Conservation (phyloP, 2,113 vertebrate genomes). For the Neolamprologus cancellatus region DNA sequence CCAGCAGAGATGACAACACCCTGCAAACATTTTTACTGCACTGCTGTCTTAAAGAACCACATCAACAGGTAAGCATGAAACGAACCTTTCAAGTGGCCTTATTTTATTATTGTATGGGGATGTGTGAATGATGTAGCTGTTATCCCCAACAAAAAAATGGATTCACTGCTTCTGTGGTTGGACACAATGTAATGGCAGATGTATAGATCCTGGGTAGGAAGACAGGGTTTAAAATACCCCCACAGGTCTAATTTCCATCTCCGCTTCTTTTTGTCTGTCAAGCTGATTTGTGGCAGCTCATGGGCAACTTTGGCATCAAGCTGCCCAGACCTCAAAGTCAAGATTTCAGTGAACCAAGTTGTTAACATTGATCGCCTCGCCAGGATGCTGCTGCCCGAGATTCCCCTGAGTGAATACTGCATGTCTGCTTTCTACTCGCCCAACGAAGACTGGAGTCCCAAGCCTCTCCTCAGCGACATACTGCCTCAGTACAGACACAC, state of each 20-base stretch:
- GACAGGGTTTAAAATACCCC: neutral
- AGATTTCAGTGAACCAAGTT: neutral
- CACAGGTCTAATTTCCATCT: neutral
- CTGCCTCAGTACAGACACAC: conserved; percentile 1
- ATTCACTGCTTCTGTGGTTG: neutral
- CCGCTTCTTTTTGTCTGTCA: neutral
- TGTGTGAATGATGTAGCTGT: neutral
- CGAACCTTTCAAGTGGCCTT: neutral
- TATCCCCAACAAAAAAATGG: neutral
- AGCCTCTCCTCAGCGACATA: neutral
- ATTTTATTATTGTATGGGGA: neutral
- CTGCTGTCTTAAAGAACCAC: neutral
- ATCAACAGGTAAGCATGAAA: neutral
- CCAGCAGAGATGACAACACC: neutral
- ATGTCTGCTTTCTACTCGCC: conserved; percentile 10
- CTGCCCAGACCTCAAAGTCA: neutral
- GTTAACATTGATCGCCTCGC: neutral
- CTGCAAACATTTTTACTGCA: neutral
- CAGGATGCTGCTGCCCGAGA: conserved; percentile 5
- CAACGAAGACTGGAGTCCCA: neutral
- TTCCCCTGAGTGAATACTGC: neutral
- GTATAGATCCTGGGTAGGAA: neutral
- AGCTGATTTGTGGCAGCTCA: neutral
- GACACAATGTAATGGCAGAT: neutral
- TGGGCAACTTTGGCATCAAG: neutral